Conservation (phyloP, 2,113 vertebrate genomes). For the Arizona elegans region DNA sequence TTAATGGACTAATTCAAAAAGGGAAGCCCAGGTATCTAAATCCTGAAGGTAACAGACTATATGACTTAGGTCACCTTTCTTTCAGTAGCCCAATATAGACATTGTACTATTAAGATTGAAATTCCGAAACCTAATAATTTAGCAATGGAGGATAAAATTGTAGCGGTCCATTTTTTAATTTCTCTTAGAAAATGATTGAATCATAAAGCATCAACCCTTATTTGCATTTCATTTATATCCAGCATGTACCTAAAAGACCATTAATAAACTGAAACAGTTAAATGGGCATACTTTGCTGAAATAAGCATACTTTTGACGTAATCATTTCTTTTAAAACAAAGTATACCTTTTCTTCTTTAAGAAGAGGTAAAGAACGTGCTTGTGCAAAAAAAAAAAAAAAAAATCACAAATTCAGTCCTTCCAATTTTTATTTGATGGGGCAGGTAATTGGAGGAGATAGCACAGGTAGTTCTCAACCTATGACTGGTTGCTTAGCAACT, state of each 20-base stretch:
- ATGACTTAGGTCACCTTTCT: constrained; percentile 66
- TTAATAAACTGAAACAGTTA: background rate
- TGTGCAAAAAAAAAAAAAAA: background rate
- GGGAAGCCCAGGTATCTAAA: constrained; percentile 70
- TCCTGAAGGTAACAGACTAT: constrained; percentile 56
- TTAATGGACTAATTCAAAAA: constrained; percentile 72
- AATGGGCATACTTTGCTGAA: background rate
- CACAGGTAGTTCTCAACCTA: too few relatives aligned
- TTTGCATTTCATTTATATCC: background rate
- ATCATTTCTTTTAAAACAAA: background rate
- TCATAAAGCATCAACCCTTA: background rate
- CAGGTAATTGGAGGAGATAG: background rate
- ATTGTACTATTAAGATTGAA: constrained; percentile 32
- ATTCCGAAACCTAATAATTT: constrained; percentile 6
- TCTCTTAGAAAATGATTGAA: background rate
- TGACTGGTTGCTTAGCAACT: too few relatives aligned
- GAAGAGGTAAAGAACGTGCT: background rate
- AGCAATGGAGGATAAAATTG: background rate
- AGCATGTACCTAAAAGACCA: background rate
- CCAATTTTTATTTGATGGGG: background rate
- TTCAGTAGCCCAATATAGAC: constrained; percentile 52
- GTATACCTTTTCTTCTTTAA: background rate
- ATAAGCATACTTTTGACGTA: background rate
- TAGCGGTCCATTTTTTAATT: background rate
- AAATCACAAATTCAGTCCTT: background rate